These are phyloP conservation scores for Lutraria lutraria DNA, from an alignment of 2,888 invertebrate species.

Conservation along the genomic window DNA sequence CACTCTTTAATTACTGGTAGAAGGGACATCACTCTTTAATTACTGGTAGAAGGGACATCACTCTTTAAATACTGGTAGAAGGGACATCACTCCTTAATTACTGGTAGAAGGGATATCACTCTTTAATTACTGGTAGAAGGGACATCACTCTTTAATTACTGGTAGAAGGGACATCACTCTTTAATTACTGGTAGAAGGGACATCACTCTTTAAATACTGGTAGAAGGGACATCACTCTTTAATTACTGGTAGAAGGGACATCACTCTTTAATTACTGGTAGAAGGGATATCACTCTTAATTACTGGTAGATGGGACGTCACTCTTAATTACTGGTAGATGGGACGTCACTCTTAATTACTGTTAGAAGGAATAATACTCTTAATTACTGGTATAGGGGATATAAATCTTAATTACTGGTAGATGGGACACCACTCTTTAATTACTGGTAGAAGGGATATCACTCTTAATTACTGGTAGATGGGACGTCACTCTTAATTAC, in stretches of 20 bases:
- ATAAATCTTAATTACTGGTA: constrained; percentile 82
- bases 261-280: constrained; percentile 82
- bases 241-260: neutral
- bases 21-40: neutral
- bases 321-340: neutral
- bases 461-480: neutral
- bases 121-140: constrained; percentile 78
- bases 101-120: no score
- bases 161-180: neutral
- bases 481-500: constrained; percentile 3
- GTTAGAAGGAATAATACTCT: neutral
- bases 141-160: constrained; percentile 14
- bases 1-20: neutral
- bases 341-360: constrained; percentile 3
- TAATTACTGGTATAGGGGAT: no score
- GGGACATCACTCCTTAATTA: neutral
- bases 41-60: neutral
- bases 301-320: neutral
- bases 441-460: neutral
- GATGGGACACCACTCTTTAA: constrained; percentile 24
- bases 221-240: neutral
- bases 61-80: neutral
- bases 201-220: neutral
- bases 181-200: neutral
- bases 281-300: constrained; percentile 26